Evolutionary conservation across 2,797 vertebrate species (phyloP), one percentile per base, ranked within the genome.

Genomic region (Coregonus ussuriensis): DNA sequence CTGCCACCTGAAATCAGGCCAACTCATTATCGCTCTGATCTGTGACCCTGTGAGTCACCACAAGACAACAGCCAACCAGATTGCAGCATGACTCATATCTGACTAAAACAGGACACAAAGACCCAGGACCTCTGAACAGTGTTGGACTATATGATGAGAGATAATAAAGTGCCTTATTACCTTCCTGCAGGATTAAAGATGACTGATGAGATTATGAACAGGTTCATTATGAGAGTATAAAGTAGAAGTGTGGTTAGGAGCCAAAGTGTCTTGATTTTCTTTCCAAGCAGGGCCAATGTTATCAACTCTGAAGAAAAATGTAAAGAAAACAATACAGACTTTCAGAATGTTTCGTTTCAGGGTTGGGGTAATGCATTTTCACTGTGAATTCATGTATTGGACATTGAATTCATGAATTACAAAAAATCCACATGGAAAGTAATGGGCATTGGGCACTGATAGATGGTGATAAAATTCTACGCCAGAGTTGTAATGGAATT

Each of bases 101-200:
- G 31, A 33, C 29, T 31, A 3, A 67, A 13, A 67, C 31, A 35
- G 25, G 33, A 31, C 65, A 67, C 15, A 67, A 63, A 18, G 15
- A 7, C 7, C 59, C 21, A 25, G 9, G 15, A 21, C 56, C 3
- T 59, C 56, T 59, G 18, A 59, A 59, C 56, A 59, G 56, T 6
- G 56, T 59, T 21, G 56, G 56, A 3, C 56, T 59, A 59, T 7
- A 59, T 59, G 56, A 59, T 21, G 6, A 59, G 5, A 59, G 56
- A 59, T 59, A 59, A 59, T 47, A 1, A 47, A 47, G 11, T 2
- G 9, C 41, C 41, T 47, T 47, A 47, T 47, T 47, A 11, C 56
- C 56, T 59, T 59, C n/a, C 56, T 59, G 56, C 56, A 59, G 18
- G 56, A 59, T 21, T 59, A 59, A 59, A 59, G 56, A 59, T 59